Conservation (phyloP, 2,113 vertebrate species). For the Dasypus novemcinctus region DNA sequence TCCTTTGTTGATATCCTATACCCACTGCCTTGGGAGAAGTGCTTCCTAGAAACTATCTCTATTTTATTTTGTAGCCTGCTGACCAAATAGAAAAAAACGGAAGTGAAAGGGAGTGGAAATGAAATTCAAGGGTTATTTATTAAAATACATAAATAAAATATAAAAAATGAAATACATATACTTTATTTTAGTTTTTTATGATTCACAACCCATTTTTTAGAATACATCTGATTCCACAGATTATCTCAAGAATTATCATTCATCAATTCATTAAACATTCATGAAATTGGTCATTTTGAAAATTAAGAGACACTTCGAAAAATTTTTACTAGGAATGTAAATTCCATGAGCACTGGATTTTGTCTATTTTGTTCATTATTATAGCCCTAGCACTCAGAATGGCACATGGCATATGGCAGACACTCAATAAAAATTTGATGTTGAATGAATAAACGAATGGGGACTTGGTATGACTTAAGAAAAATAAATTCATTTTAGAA, state of each 20-base stretch:
- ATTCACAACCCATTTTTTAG: neutral
- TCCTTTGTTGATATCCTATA: constrained; percentile 23
- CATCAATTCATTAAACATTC: neutral
- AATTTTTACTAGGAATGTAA: neutral
- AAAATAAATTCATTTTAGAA: neutral
- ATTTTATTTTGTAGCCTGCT: constrained; percentile 18
- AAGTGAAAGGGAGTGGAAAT: neutral
- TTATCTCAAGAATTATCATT: neutral
- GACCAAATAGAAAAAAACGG: neutral
- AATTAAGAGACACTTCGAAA: neutral
- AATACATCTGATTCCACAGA: neutral
- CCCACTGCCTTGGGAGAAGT: neutral
- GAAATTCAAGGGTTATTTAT: constrained; percentile 12
- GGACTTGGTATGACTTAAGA: neutral
- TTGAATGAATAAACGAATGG: constrained; percentile 4
- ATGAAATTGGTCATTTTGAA: constrained; percentile 9
- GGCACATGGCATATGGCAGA: neutral
- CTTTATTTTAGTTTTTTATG: neutral
- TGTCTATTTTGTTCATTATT: neutral
- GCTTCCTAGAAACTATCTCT: neutral
- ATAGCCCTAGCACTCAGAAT: neutral
- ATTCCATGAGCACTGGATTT: neutral
- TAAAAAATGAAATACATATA: neutral
- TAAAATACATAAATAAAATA: neutral
- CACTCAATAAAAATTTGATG: neutral